These are phyloP conservation scores for Macrotrachela quadricornifera DNA, from an alignment of 1,140 invertebrate species.

Conservation along the genomic window DNA sequence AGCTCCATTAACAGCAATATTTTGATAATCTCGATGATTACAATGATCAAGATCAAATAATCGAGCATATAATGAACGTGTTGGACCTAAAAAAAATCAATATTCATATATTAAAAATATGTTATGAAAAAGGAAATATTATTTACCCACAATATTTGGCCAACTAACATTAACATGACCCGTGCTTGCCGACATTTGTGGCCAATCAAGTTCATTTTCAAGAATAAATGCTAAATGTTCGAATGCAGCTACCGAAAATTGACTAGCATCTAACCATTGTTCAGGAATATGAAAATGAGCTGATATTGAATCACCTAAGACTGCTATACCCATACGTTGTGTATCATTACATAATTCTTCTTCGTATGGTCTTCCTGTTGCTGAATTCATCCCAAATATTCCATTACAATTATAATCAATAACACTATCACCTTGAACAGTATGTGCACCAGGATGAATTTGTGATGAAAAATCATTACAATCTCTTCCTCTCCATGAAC, in stretches of 20 bases:
- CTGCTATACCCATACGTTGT: slow-evolving; percentile 25
- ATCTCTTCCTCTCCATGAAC: slow-evolving; percentile 33
- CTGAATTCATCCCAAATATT: slow-evolving; percentile 26
- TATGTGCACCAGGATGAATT: slow-evolving; percentile 29
- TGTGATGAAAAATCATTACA: slow-evolving; percentile 26
- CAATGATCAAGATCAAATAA: slow-evolving; percentile 28
- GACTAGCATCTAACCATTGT: slow-evolving; percentile 23
- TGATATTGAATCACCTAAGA: slow-evolving; percentile 34
- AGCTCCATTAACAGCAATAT: slow-evolving; percentile 32
- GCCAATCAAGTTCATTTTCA: slow-evolving; percentile 36
- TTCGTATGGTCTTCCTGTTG: slow-evolving; percentile 25
- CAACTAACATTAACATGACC: slow-evolving; percentile 20
- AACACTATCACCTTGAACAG: slow-evolving; percentile 18
- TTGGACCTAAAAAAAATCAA: slow-evolving; percentile 17
- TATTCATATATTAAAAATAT: slow-evolving; percentile 13
- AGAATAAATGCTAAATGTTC: slow-evolving; percentile 24
- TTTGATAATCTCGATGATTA: slow-evolving; percentile 36
- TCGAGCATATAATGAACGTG: slow-evolving; percentile 23
- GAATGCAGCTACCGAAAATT: slow-evolving; percentile 17
- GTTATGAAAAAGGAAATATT: not conserved
- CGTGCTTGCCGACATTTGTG: slow-evolving; percentile 31
- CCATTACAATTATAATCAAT: slow-evolving; percentile 35
- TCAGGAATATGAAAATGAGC: slow-evolving; percentile 36
- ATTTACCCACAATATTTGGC: slow-evolving; percentile 16
- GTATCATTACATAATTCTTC: slow-evolving; percentile 25